Base-by-base conservation (phyloP, 2,797 vertebrate species). In the Sciaenops ocellatus region DNA sequence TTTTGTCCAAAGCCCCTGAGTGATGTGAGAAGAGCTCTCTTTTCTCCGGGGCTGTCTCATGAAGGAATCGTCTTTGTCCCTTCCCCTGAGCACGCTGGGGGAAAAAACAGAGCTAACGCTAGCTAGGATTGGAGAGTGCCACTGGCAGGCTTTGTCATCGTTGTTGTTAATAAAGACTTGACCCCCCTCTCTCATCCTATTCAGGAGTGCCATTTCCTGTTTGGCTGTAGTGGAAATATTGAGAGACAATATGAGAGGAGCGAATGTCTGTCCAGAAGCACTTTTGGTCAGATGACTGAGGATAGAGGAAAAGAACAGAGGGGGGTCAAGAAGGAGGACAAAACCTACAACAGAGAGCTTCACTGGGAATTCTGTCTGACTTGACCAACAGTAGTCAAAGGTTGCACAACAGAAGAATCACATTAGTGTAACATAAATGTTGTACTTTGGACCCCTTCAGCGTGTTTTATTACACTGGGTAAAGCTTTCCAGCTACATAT, bases 1-100 rank as follows among this genome's bases (percentile, higher is more conserved):
- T 96, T 96, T 95, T 94, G 96, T 94, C 95, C 95, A 96, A 96
- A 95, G 94, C 90, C 95, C 95, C 93, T 94, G 94, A 95, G 96
- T 96, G 96, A 98, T 96, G 95, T 96, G 96, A 96, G 96, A 95
- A 95, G 92, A 94, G 83, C 91, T 89, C 85, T 92, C 86, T 90
- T 94, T 93, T 94, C 93, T 93, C 90, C 72, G 63, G 34, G 81
- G 54, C 84, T 85, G 90, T 94, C 90, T 86, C 90, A 92, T 91
- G 86, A 91, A 93, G 90, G 87, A 89, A 87, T 89, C 84, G 81
- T 94, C 94, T 97, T 96, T 96, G 94, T 96, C 94, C 91, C 83
- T 71, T 79, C 76, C 82, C 75, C 59, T 13, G 55, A 82, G 79
- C 80, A 81, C 16, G 34, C 62, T 30, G 48, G 63, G 79, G 80